These are phyloP conservation scores for Actinernus sp. DNA, from an alignment of 92 coral and sea anemone genomes.

Conservation along the genomic window DNA sequence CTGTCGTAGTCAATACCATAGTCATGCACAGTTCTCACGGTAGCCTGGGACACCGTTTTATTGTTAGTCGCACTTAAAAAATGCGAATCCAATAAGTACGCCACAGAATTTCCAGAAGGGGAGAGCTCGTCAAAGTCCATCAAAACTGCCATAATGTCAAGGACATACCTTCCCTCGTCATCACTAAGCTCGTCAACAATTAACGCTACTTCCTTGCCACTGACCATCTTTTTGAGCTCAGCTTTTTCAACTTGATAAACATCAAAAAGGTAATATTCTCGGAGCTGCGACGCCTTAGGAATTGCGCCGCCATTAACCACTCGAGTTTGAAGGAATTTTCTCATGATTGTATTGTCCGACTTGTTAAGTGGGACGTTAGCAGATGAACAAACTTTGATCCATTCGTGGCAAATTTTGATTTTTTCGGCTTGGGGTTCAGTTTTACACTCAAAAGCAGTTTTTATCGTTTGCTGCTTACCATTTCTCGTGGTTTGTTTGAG, in stretches of 20 bases:
- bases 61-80: constrained; percentile 10
- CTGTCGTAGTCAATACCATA: constrained; percentile 54
- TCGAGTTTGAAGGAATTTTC: constrained; percentile 29
- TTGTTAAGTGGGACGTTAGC: constrained; percentile 66
- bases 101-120: constrained; percentile 5
- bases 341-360: constrained; percentile 40
- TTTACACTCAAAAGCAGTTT: constrained; percentile 32
- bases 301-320: constrained; percentile 68
- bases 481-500: not conserved
- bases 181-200: constrained; percentile 65
- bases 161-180: constrained; percentile 51
- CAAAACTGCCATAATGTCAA: constrained; percentile 8
- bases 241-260: constrained; percentile 48
- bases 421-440: constrained; percentile 28
- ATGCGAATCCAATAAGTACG: constrained; percentile 9
- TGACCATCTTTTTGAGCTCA: constrained; percentile 27
- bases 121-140: constrained; percentile 15
- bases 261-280: constrained; percentile 57
- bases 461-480: constrained; percentile 48
- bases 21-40: constrained; percentile 11
- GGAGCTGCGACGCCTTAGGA: constrained; percentile 51
- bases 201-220: constrained; percentile 34
- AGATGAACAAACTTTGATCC: constrained; percentile 57
- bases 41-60: constrained; percentile 11
- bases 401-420: constrained; percentile 58